Evolutionary conservation across 1,140 invertebrate species (phyloP), one percentile per base, ranked within the genome.

Genomic region (Dinoponera quadriceps): DNA sequence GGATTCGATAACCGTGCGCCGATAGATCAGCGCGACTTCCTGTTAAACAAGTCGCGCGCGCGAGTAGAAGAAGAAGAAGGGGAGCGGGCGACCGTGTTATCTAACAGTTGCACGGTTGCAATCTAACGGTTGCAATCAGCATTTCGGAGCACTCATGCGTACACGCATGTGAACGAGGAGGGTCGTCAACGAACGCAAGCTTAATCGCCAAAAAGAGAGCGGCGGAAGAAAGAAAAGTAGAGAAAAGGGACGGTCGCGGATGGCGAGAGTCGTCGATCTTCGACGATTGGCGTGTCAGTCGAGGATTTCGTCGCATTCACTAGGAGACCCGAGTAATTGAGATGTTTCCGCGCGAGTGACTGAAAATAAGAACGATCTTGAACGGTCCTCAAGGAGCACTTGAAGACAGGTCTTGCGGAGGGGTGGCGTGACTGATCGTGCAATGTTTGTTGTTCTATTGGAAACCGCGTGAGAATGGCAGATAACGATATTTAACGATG

Each of bases 121-220:
- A 66, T 74, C 55, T n/a, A n/a, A 38, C 51, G 62, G 55, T 22
- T 38, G 22, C 22, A 29, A 66, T 74, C 55, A 80, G 83, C 86
- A 83, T 88, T 81, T 88, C 62, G 74, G 84, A 83, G 13, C 84
- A 73, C 78, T 54, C 60, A 60, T 22, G 57, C 48, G 49, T 33
- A 29, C 14, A 20, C 59, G 38, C 18, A 27, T 22, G 33, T 4
- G 29, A 44, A 22, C 14, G 20, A 72, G 38, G 9, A 16, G 29
- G 20, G 29, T 3, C 22, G 14, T 13, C 18, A 13, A 54, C 22
- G n/a, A 51, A 33, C 49, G 38, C 27, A 68, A 82, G 25, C n/a
- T 38, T 13, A 14, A 38, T 57, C 14, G 29, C 54, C 38, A 29
- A 29, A 65, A n/a, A 13, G 57, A 54, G 20, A 51, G 62, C 60